Evolutionary conservation across 92 coral and sea anemone genomes (phyloP).

Genomic region (Anthopleura xanthogrammica): DNA sequence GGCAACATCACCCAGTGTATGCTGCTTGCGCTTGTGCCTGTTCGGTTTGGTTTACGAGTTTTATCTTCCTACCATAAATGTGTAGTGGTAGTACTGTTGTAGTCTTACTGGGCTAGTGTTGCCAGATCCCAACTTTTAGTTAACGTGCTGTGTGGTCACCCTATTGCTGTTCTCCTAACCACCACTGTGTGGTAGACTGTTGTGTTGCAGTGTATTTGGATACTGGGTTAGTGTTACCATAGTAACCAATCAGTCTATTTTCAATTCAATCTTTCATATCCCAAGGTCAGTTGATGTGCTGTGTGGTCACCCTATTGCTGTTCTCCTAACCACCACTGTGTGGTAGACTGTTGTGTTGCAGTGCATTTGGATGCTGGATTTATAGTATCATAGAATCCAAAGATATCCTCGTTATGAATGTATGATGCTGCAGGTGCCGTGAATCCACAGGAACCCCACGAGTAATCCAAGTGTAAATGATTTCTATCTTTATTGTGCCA

Average conservation of each 20-base stretch:
- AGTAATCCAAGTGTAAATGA: background rate
- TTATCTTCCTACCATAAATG: too few relatives aligned
- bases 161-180: too few relatives aligned
- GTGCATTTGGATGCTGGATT: background rate
- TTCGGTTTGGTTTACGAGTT: too few relatives aligned
- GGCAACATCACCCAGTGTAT: too few relatives aligned
- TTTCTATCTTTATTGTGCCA: background rate
- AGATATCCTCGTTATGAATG: background rate
- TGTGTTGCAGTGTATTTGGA: too few relatives aligned
- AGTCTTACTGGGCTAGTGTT: too few relatives aligned
- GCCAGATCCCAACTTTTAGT: too few relatives aligned
- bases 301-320: background rate
- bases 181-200: too few relatives aligned
- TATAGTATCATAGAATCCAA: background rate
- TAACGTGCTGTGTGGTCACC: too few relatives aligned
- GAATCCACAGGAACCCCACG: background rate
- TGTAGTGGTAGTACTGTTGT: too few relatives aligned
- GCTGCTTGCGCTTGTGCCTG: too few relatives aligned
- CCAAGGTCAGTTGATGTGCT: background rate
- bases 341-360: background rate
- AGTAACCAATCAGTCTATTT: background rate
- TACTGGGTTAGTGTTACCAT: too few relatives aligned
- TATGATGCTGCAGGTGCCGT: background rate
- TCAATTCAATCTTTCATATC: background rate
- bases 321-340: constrained; percentile 6